Evolutionary conservation across 1,140 invertebrate species (phyloP), one percentile per base, ranked within the genome.

Genomic region (Lethocerus indicus): DNA sequence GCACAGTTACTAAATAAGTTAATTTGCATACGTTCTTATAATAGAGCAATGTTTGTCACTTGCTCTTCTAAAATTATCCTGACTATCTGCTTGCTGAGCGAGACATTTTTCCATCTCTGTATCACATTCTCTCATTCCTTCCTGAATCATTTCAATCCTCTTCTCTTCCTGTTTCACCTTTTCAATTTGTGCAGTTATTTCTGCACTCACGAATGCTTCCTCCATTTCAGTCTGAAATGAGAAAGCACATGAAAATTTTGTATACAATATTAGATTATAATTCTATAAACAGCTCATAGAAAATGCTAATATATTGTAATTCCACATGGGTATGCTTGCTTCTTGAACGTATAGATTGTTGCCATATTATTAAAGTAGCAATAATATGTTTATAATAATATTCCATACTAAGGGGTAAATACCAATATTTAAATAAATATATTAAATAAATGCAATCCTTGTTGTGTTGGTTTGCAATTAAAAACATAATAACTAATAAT

Each of bases 141-240:
- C 66, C 49, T 81, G 79, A n/a, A 79, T 58, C 49, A 75, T 75
- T 39, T 73, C 71, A 37, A 78, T 70, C 56, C 81, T 74, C 24
- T 78, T 71, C 60, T 87, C 79, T 35, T 87, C 82, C 32, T 67
- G 60, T 18, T 67, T 64, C 5, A 87, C 63, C 52, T 83, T 79
- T 12, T 79, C 70, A 55, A 79, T 75, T 60, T 88, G 81, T 0
- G 78, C 79, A 56, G 82, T 75, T 53, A 81, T 76, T 64, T 91
- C 87, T 1, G 84, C 85, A 49, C 80, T 76, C 49, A 90, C 69
- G 14, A 90, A 62, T 1, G 86, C 84, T 60, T 79, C 76, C 61
- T 90, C 86, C 63, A 88, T 73, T 65, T 89, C 85, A 63, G 87
- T 66, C 84, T 89, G 58, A 18, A 72, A 69, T 36, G 54, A 35